phyloP scores from a whole-genome alignment of 2,888 invertebrate species.

The Philopedon plagiatum region DNA sequence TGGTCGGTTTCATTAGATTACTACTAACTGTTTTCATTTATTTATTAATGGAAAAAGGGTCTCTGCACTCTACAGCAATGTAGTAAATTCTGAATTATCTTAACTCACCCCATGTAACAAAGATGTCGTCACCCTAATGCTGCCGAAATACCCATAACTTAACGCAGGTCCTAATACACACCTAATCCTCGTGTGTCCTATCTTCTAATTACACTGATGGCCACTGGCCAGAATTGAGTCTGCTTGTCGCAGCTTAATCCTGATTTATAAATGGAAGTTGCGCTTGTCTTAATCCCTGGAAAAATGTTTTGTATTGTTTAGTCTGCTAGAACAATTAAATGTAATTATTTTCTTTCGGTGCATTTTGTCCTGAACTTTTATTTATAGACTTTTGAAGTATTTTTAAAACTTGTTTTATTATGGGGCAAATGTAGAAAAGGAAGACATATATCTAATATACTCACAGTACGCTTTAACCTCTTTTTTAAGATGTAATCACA shows the following conservation, averaged over 20 bases:
- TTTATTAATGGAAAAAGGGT: neutral
- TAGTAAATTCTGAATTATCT: slow-evolving; percentile 25
- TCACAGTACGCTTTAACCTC: no score
- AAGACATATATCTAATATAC: no score
- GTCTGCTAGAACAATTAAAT: slow-evolving; percentile 20
- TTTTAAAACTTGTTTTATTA: no score
- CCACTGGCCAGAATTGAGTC: slow-evolving; percentile 53
- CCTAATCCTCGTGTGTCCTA: slow-evolving; percentile 62
- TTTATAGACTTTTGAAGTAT: no score
- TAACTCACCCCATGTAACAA: slow-evolving; percentile 34
- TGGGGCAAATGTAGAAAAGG: no score
- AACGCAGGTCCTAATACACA: slow-evolving; percentile 63
- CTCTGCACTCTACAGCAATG: neutral
- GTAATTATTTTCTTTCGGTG: no score
- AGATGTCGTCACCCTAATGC: slow-evolving; percentile 62
- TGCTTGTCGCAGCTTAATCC: slow-evolving; percentile 44
- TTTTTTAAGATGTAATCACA: no score
- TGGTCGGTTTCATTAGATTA: no score
- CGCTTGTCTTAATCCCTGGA: slow-evolving; percentile 22
- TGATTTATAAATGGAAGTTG: slow-evolving; percentile 38
- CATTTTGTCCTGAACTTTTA: no score
- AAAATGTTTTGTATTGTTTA: slow-evolving; percentile 19
- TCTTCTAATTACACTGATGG: slow-evolving; percentile 63
- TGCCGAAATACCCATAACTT: slow-evolving; percentile 61
- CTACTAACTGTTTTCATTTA: neutral